Percentiles rank a stretch among this genome's conserved stretches.
These are phyloP conservation scores for Unio delphinus DNA, from an alignment of 2,888 invertebrate species.

Conservation along the genomic window DNA sequence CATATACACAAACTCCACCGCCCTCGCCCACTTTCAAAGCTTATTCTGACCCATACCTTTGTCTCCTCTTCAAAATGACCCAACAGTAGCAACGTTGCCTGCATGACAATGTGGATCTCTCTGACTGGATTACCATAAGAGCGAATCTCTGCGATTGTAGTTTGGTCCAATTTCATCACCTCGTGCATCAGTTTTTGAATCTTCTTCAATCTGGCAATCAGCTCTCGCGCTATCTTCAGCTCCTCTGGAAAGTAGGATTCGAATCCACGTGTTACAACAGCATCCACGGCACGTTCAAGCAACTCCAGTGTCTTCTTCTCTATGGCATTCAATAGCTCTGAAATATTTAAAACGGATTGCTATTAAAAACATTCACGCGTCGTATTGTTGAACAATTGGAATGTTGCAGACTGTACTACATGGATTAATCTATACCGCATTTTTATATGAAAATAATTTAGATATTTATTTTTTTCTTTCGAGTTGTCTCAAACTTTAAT, in stretches of 20 bases:
- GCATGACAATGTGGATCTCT: slow-evolving; percentile 63
- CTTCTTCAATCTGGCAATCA: slow-evolving; percentile 46
- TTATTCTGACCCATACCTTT: slow-evolving; percentile 39
- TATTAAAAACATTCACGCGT: too few relatives aligned
- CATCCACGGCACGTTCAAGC: slow-evolving; percentile 43
- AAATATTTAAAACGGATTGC: slow-evolving; percentile 1
- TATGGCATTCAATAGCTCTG: slow-evolving; percentile 42
- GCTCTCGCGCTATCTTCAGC: slow-evolving; percentile 42
- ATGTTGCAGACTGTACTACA: too few relatives aligned
- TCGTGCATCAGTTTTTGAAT: slow-evolving; percentile 50
- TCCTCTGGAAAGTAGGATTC: slow-evolving; percentile 39
- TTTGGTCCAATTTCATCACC: slow-evolving; percentile 56
- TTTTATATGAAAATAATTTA: too few relatives aligned
- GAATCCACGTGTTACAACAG: slow-evolving; percentile 46
- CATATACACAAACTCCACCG: too few relatives aligned
- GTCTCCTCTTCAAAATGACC: slow-evolving; percentile 66
- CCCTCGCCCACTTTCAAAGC: too few relatives aligned
- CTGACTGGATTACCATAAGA: slow-evolving; percentile 60
- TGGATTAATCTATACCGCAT: too few relatives aligned
- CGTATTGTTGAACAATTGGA: too few relatives aligned
- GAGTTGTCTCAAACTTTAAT: too few relatives aligned
- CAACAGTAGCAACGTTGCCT: slow-evolving; percentile 60
- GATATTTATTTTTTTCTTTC: too few relatives aligned
- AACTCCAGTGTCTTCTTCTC: slow-evolving; percentile 42
- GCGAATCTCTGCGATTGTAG: slow-evolving; percentile 65